Conservation (phyloP, 2,797 vertebrate species). For the Bufotes viridis region DNA sequence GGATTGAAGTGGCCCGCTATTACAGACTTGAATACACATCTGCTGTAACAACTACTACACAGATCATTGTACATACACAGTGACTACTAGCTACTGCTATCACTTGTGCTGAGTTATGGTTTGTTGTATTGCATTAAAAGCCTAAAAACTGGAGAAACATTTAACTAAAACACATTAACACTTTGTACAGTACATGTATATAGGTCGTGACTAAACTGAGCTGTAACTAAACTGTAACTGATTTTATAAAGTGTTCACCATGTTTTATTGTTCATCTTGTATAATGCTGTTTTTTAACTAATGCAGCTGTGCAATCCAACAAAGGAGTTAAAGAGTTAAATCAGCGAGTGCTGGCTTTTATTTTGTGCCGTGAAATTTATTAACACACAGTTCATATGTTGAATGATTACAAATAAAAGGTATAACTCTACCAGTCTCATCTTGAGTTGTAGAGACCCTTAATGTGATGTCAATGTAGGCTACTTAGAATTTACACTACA, state of each 20-base stretch:
- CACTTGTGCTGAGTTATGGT: not conserved
- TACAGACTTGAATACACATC: too few species aligned
- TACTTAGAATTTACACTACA: not conserved
- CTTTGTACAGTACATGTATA: constrained; percentile 11
- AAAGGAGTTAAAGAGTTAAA: not conserved
- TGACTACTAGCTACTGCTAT: not conserved
- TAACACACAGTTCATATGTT: not conserved
- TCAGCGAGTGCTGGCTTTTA: not conserved
- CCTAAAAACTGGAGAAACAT: not conserved
- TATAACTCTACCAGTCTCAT: not conserved
- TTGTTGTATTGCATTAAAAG: not conserved
- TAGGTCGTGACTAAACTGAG: not conserved
- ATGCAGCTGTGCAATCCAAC: constrained; percentile 12
- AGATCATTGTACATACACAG: not conserved
- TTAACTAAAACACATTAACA: not conserved
- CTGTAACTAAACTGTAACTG: constrained; percentile 5
- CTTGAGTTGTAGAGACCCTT: not conserved
- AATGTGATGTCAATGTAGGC: not conserved
- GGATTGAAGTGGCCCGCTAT: not conserved
- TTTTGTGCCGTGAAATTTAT: not conserved
- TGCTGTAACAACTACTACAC: too few species aligned
- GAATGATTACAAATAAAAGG: not conserved
- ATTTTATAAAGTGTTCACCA: constrained; percentile 24
- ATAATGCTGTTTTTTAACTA: not conserved
- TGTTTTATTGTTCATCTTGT: constrained; percentile 10